Base-by-base conservation (phyloP, 2,888 invertebrate genomes). In the Leptothorax acervorum region DNA sequence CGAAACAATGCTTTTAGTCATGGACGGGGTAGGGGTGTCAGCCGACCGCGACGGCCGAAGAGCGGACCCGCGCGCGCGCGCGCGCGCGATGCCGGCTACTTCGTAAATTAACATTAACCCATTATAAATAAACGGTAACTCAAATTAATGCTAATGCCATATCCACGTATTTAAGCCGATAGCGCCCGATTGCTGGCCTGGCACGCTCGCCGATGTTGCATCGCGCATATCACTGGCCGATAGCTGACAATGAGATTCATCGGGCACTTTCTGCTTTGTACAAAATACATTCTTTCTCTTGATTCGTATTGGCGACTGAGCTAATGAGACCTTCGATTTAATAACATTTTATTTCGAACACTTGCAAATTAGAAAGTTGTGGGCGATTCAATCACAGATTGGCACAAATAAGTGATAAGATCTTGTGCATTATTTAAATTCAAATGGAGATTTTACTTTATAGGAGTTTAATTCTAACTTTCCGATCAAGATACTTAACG, bases 1-100 rank as follows among this genome's bases (percentile, higher is more conserved):
- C 92, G 92, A 93, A 93, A 93, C 93, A 93, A 93, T 93, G 93
- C 93, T 93, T 93, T 93, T 93, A 93, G 93, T 92, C 91, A 90
- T 82, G 85, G 82, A 73, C 53, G 39, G 48, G 73, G 86, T 55
- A 57, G 73, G 78, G 65, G 63, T 65, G 82, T 60, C 57, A 63
- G 65, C 73, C 48, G 68, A 28, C 68, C 86, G 85, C 82, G 68
- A 28, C 68, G 86, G 85, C 82, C 76, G 85, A 84, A 82, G 86
- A 75, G 87, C 75, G 71, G 85, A 63, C 45, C 75, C 86, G 66
- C 76, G 73, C 35, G 42, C 86, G 86, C 73, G 66, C 88, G 88
- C 35, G 42, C 86, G 86, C 73, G 66, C 88, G 88, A 84, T 87
- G 82, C 87, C 53, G 87, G 90, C 88, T 92, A 92, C 92, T 93